Evolutionary conservation across 2,888 invertebrate genomes (phyloP), one percentile per base, ranked within the genome.

Genomic region (Aleiodes leptofemur): DNA sequence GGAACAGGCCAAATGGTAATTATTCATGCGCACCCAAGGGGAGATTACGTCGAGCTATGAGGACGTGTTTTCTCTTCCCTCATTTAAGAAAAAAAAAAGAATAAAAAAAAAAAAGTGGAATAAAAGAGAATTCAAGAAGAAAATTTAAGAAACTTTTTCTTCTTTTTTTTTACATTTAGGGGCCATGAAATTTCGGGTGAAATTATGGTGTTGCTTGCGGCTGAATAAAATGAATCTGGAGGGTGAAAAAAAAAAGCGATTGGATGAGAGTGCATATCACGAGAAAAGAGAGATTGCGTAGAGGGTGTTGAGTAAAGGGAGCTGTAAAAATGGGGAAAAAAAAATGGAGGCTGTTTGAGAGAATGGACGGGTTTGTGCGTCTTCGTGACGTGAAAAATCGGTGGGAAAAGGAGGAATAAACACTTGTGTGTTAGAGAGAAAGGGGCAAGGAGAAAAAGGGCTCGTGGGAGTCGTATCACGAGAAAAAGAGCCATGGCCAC

Each of bases 391-490:
- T 59, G 69, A 71, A 70, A 72, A 69, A 75, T 77, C 51, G 56
- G 56, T 57, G 55, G 74, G 64, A 74, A 73, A 78, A 43, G 56
- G 57, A 69, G 68, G 70, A 23, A 73, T 66, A 70, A 68, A 69
- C 4, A 38, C 55, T 29, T 23, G 23, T 23, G 23, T 23, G 23
- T 23, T 23, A 23, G 23, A 23, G 23, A 73, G 71, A 66, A 78
- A 73, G 76, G 79, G 75, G 76, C 72, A 76, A 68, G 80, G 79
- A 79, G 77, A 79, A 76, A 78, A 81, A 81, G 77, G 82, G 78
- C 86, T 84, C 86, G 81, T 82, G 86, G 84, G 86, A 84, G 83
- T 85, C 83, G 84, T 85, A 83, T 74, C 79, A 80, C 80, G 83
- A 81, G 83, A 81, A 84, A 83, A 84, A 83, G 84, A 86, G 78